Percentiles rank a stretch among this genome's conserved stretches.
These are phyloP conservation scores for Ischnura elegans DNA, from an alignment of 2,888 invertebrate species.

Conservation along the genomic window DNA sequence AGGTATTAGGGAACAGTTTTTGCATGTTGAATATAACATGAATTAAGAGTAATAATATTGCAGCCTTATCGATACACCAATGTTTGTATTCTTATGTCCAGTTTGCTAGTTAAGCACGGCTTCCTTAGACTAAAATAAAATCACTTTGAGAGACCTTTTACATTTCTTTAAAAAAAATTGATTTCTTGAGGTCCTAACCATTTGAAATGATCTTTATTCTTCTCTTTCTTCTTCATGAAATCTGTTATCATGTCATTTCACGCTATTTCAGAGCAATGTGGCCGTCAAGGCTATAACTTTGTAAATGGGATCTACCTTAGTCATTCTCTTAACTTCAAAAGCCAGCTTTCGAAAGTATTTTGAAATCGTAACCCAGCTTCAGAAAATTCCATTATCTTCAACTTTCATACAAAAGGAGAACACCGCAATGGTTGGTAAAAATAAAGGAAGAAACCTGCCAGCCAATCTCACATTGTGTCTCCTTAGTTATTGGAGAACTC, in stretches of 20 bases:
- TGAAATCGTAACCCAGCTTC: conserved; percentile 3
- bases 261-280: background rate
- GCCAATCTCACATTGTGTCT: background rate
- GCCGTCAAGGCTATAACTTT: background rate
- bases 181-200: conserved; percentile 52
- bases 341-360: conserved; percentile 55
- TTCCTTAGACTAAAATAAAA: conserved; percentile 47
- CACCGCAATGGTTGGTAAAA: background rate
- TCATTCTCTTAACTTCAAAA: conserved; percentile 55
- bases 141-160: conserved; percentile 29
- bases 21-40: conserved; percentile 64
- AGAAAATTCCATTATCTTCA: conserved; percentile 8
- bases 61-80: conserved; percentile 66
- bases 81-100: conserved; percentile 60
- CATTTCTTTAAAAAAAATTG: conserved; percentile 48
- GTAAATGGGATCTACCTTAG: background rate
- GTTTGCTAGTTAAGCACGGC: conserved; percentile 57
- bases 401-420: background rate
- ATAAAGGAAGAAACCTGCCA: background rate
- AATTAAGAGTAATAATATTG: conserved; percentile 60
- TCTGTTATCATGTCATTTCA: conserved; percentile 16
- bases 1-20: conserved; percentile 52
- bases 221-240: conserved; percentile 38
- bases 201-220: conserved; percentile 30
- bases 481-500: background rate